Conservation (phyloP, 2,888 invertebrate genomes). For the Athalia cordata region DNA sequence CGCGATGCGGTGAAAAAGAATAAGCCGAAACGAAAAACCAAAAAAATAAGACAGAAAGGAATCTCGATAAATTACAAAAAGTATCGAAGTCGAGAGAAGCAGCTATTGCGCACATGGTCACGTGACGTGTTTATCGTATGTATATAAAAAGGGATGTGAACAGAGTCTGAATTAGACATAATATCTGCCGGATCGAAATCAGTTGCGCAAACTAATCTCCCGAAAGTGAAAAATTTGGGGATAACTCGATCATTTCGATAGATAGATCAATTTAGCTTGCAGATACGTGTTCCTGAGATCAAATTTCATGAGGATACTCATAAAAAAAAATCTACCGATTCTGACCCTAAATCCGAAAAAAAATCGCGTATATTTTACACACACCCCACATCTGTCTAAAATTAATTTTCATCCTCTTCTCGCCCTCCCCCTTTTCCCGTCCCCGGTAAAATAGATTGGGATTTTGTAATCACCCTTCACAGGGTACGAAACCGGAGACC, state of each 20-base stretch:
- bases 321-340: no score
- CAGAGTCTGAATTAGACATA: no score
- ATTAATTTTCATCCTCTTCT: slow-evolving; percentile 30
- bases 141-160: no score
- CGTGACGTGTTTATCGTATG: neutral
- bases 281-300: no score
- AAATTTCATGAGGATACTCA: no score
- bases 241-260: no score
- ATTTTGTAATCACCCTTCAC: slow-evolving; percentile 42
- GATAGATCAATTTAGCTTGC: no score
- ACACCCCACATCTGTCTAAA: slow-evolving; percentile 3
- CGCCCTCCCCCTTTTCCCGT: neutral
- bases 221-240: no score
- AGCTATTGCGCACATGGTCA: neutral
- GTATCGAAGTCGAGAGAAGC: slow-evolving; percentile 4
- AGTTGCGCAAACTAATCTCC: no score
- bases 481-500: slow-evolving; percentile 34
- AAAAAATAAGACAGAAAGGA: neutral
- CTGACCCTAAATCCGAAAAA: no score
- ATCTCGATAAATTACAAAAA: slow-evolving; percentile 35
- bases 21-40: neutral
- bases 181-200: no score
- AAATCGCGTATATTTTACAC: no score
- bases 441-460: slow-evolving; percentile 26
- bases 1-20: neutral